Evolutionary conservation across 1,140 invertebrate species (phyloP).

Genomic region (Drosophila grimshawi): DNA sequence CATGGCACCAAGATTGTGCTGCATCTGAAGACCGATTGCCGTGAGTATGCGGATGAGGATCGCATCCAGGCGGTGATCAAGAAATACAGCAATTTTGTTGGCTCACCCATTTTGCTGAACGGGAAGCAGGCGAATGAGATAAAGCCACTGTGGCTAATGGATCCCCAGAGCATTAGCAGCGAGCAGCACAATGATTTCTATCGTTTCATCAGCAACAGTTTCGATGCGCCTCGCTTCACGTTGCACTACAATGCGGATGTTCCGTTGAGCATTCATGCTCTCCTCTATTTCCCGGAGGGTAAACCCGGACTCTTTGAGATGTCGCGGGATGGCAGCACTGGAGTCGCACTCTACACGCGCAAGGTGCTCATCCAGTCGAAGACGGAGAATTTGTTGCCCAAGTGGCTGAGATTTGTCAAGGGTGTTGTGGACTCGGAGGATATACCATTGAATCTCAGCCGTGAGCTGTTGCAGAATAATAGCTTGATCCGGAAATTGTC

Average conservation of each 20-base stretch:
- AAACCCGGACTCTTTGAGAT: constrained; percentile 96
- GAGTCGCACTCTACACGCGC: constrained; percentile 95
- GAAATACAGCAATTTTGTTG: constrained; percentile 99
- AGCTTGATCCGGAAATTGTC: constrained; percentile 94
- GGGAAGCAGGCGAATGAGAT: constrained; percentile 93
- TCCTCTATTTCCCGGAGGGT: constrained; percentile 97
- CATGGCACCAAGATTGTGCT: constrained; percentile 97
- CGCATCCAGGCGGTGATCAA: constrained; percentile 94
- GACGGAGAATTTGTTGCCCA: constrained; percentile 95
- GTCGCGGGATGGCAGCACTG: constrained; percentile 91
- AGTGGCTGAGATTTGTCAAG: constrained; percentile 97
- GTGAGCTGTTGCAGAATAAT: constrained; percentile 98
- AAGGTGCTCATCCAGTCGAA: constrained; percentile 96
- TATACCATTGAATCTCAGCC: constrained; percentile 97
- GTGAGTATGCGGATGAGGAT: constrained; percentile 95
- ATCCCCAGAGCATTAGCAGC: constrained; percentile 93
- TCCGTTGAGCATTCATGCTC: constrained; percentile 94
- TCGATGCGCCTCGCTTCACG: constrained; percentile 93
- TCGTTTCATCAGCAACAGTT: constrained; percentile 93
- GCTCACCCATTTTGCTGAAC: constrained; percentile 96
- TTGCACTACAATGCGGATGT: constrained; percentile 95
- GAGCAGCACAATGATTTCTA: constrained; percentile 97
- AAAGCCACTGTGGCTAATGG: constrained; percentile 96
- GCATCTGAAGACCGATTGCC: constrained; percentile 93
- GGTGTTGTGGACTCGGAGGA: constrained; percentile 99